Evolutionary conservation across 2,797 vertebrate species (phyloP).

Genomic region (Sebastes nivosus): DNA sequence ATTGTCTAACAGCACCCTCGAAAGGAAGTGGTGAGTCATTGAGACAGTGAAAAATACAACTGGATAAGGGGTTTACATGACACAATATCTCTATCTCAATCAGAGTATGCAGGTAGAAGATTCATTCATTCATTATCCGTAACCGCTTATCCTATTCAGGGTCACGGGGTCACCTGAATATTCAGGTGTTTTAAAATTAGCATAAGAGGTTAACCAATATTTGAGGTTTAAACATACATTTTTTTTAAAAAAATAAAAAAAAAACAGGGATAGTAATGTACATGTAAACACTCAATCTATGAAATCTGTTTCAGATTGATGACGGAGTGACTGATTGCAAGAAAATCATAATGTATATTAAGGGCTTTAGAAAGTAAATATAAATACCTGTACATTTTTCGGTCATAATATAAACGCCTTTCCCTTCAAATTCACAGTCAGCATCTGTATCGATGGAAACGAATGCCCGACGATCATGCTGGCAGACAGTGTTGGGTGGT

Average conservation of each 20-base stretch:
- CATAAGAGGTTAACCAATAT: background rate
- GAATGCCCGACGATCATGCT: background rate
- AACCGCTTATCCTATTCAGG: too few relatives aligned
- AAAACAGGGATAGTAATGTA: background rate
- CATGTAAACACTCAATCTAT: background rate
- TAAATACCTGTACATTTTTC: conserved; percentile 31
- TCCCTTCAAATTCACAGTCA: conserved; percentile 1
- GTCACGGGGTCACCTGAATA: fast-evolving
- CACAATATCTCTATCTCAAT: background rate
- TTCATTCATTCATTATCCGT: too few relatives aligned
- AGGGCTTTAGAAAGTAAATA: background rate
- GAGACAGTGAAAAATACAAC: too few relatives aligned
- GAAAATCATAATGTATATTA: background rate
- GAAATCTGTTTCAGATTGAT: background rate
- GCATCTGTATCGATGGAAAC: fast-evolving
- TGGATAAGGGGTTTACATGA: background rate
- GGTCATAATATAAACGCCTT: fast-evolving
- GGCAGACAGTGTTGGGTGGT: background rate
- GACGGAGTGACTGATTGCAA: background rate
- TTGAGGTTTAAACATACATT: background rate
- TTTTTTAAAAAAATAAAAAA: background rate
- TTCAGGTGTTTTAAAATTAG: background rate
- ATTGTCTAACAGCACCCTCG: background rate
- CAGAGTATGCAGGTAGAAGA: background rate
- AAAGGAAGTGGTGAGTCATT: background rate